Percentiles rank a stretch among this genome's conserved stretches.
Evolutionary conservation across 2,797 vertebrate genomes (phyloP).

Genomic region (Rhinella marina): DNA sequence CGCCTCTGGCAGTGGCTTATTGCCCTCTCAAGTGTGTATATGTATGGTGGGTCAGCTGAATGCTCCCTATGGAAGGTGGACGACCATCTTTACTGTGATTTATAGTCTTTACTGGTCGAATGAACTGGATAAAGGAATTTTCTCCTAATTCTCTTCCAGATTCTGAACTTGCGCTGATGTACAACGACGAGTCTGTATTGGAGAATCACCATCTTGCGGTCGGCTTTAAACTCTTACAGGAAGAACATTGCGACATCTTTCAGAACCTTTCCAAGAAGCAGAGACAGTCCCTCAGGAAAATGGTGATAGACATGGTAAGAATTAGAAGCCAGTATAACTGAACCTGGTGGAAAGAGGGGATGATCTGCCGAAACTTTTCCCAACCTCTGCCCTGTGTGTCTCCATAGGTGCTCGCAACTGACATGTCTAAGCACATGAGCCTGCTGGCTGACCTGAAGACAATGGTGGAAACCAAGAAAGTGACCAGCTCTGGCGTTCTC

Average conservation of each 20-base stretch:
- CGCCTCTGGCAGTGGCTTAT: no score
- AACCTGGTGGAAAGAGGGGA: not conserved
- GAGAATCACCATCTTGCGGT: slow-evolving; percentile 98
- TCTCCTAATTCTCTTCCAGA: slow-evolving; percentile 73
- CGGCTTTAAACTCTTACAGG: slow-evolving; percentile 97
- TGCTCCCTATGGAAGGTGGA: no score
- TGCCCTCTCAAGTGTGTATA: no score
- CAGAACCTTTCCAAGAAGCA: slow-evolving; percentile 97
- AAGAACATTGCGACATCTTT: slow-evolving; percentile 98
- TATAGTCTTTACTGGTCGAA: not conserved
- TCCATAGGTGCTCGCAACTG: slow-evolving; percentile 91
- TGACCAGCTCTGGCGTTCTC: slow-evolving; percentile 95
- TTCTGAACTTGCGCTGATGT: slow-evolving; percentile 97
- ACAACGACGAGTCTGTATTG: slow-evolving; percentile 96
- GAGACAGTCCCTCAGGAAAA: slow-evolving; percentile 90
- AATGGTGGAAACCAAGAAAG: slow-evolving; percentile 99
- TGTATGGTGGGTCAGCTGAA: no score
- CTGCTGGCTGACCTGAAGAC: slow-evolving; percentile 96
- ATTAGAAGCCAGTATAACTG: not conserved
- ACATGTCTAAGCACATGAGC: slow-evolving; percentile 99
- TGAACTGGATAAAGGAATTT: not conserved
- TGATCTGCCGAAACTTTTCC: not conserved
- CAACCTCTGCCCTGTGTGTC: not conserved
- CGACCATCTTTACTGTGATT: not conserved
- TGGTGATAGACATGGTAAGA: slow-evolving; percentile 97